Percentiles rank a stretch among this genome's conserved stretches.
phyloP scores from a whole-genome alignment of 2,113 vertebrate species.

The Zapornia atra region DNA sequence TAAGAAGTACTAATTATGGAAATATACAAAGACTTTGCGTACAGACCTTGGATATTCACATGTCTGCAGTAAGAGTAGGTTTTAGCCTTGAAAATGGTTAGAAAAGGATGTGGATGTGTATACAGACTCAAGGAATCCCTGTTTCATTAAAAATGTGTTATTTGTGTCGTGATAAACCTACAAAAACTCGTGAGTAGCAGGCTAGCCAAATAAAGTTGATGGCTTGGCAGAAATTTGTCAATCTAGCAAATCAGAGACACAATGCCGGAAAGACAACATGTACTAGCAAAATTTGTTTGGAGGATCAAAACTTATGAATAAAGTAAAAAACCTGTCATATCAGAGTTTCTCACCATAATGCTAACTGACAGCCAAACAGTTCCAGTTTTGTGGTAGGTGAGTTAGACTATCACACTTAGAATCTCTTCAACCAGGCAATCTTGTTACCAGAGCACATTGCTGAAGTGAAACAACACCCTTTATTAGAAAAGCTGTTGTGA shows the following conservation, averaged over 20 bases:
- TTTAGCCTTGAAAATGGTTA: not conserved
- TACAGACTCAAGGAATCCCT: not conserved
- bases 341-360: slow-evolving; percentile 57
- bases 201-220: slow-evolving; percentile 57
- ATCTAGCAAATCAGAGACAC: slow-evolving; percentile 1
- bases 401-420: not conserved
- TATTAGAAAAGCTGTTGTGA: not conserved
- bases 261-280: slow-evolving; percentile 9
- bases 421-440: slow-evolving; percentile 54
- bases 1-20: not conserved
- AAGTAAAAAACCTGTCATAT: slow-evolving; percentile 63
- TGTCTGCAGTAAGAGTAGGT: not conserved
- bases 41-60: not conserved
- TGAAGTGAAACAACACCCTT: not conserved
- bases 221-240: not conserved
- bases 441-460: not conserved
- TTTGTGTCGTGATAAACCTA: not conserved
- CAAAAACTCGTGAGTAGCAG: not conserved
- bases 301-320: slow-evolving; percentile 60
- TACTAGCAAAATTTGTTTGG: slow-evolving; percentile 54
- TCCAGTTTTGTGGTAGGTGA: slow-evolving; percentile 32
- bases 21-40: not conserved
- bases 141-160: not conserved
- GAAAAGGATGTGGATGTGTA: not conserved
- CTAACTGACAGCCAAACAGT: slow-evolving; percentile 65